Percentiles rank a stretch among this genome's conserved stretches.
phyloP scores from a whole-genome alignment of 2,113 vertebrate genomes.

The Aegotheles bennettii region DNA sequence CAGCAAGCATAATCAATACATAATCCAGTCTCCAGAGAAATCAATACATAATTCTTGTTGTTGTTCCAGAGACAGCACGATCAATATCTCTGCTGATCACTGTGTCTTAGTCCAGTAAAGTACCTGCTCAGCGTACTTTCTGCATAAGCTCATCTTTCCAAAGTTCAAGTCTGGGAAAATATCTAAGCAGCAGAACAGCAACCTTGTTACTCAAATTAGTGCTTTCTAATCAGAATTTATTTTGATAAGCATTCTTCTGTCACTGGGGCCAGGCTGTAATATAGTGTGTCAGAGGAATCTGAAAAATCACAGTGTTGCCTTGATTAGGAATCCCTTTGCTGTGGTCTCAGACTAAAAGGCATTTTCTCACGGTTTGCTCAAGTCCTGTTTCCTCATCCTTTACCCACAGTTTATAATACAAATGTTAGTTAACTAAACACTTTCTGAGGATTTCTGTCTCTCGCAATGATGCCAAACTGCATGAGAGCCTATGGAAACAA shows the following conservation, averaged over 20 bases:
- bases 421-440: conserved; percentile 62
- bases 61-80: neutral
- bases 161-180: conserved; percentile 16
- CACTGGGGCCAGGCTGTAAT: neutral
- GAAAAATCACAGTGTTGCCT: conserved; percentile 4
- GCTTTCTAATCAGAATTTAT: conserved; percentile 23
- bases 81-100: conserved; percentile 40
- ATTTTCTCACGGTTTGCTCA: conserved; percentile 58
- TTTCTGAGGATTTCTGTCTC: conserved; percentile 19
- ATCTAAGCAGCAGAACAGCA: neutral
- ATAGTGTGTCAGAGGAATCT: neutral
- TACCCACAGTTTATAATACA: conserved; percentile 54
- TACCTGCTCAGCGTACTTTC: neutral
- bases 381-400: conserved; percentile 38
- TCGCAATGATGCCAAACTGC: neutral
- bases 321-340: conserved; percentile 40
- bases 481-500: neutral
- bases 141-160: conserved; percentile 3
- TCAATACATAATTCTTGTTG: conserved; percentile 55
- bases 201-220: conserved; percentile 1
- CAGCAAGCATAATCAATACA: conserved; percentile 13
- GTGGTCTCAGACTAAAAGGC: conserved; percentile 24
- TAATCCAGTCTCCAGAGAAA: conserved; percentile 53
- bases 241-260: conserved; percentile 9
- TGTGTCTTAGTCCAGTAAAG: conserved; percentile 24